Conservation (phyloP, 1,140 invertebrate species). For the Drosophila arawakana region DNA sequence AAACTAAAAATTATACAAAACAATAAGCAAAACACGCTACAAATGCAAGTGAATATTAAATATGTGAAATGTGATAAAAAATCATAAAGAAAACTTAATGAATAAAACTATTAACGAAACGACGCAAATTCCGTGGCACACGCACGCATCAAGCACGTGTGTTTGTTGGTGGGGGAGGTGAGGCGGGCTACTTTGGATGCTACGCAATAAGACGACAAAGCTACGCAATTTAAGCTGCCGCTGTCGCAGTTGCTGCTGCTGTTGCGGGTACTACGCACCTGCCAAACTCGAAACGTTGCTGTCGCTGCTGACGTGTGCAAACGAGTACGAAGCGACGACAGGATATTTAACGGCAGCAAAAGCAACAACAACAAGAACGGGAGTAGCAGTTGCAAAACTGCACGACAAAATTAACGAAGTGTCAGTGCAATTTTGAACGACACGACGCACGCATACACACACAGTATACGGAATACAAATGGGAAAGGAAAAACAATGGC, state of each 20-base stretch:
- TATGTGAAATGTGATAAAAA: not conserved
- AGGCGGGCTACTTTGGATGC: constrained; percentile 37
- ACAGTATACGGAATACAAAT: constrained; percentile 24
- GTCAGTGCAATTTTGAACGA: constrained; percentile 55
- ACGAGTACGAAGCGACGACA: constrained; percentile 57
- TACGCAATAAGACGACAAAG: constrained; percentile 47
- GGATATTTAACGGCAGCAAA: constrained; percentile 51
- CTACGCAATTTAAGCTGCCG: constrained; percentile 53
- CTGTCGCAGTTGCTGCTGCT: constrained; percentile 12
- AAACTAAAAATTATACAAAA: constrained; percentile 12
- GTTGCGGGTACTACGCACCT: constrained; percentile 55
- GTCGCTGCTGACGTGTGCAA: constrained; percentile 72
- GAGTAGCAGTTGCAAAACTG: constrained; percentile 32
- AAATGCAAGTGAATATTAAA: constrained; percentile 4
- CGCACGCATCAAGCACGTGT: constrained; percentile 40
- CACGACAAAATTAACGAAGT: constrained; percentile 66
- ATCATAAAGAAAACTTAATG: not conserved
- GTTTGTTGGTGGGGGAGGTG: constrained; percentile 32
- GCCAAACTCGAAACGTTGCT: constrained; percentile 40
- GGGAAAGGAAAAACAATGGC: constrained; percentile 7
- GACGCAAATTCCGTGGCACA: constrained; percentile 46
- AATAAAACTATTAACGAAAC: constrained; percentile 1
- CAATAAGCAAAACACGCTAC: constrained; percentile 1
- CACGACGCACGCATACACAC: constrained; percentile 32
- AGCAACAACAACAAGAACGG: constrained; percentile 24